phyloP scores from a whole-genome alignment of 2,888 invertebrate genomes.

The Thereva nobilitata region DNA sequence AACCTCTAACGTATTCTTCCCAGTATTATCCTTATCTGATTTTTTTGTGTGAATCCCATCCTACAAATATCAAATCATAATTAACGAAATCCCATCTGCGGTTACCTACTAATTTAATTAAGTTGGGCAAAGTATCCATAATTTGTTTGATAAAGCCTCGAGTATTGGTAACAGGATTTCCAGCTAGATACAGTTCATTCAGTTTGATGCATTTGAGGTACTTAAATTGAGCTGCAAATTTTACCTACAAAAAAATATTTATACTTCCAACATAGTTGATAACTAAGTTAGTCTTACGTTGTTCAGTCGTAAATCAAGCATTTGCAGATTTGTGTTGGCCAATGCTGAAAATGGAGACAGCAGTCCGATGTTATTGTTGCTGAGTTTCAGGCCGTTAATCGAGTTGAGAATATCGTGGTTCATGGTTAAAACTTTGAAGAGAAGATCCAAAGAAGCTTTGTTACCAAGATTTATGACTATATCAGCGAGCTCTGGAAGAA shows the following conservation, averaged over 20 bases:
- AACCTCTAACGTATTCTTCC: slow-evolving; percentile 34
- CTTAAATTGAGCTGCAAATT: slow-evolving; percentile 29
- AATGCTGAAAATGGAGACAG: slow-evolving; percentile 30
- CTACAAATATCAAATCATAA: slow-evolving; percentile 22
- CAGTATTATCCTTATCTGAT: background rate
- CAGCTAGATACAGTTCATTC: slow-evolving; percentile 36
- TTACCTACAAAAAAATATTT: slow-evolving; percentile 36
- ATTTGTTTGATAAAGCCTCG: slow-evolving; percentile 30
- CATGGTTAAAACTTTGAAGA: slow-evolving; percentile 36
- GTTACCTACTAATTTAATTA: slow-evolving; percentile 34
- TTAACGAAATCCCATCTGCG: background rate
- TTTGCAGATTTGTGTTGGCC: slow-evolving; percentile 23
- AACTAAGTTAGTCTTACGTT: slow-evolving; percentile 30
- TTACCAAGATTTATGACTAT: slow-evolving; percentile 39
- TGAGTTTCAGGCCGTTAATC: slow-evolving; percentile 40
- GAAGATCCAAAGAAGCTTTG: slow-evolving; percentile 32
- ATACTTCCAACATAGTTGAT: background rate
- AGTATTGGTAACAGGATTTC: slow-evolving; percentile 37
- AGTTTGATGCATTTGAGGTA: slow-evolving; percentile 32
- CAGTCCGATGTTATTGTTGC: slow-evolving; percentile 39
- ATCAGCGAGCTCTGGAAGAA: slow-evolving; percentile 35
- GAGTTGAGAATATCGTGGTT: slow-evolving; percentile 37
- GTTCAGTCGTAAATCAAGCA: slow-evolving; percentile 42
- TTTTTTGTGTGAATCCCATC: slow-evolving; percentile 32
- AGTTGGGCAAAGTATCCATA: slow-evolving; percentile 31